Evolutionary conservation across 2,113 vertebrate species (phyloP).

Genomic region (Vireo altiloquus): DNA sequence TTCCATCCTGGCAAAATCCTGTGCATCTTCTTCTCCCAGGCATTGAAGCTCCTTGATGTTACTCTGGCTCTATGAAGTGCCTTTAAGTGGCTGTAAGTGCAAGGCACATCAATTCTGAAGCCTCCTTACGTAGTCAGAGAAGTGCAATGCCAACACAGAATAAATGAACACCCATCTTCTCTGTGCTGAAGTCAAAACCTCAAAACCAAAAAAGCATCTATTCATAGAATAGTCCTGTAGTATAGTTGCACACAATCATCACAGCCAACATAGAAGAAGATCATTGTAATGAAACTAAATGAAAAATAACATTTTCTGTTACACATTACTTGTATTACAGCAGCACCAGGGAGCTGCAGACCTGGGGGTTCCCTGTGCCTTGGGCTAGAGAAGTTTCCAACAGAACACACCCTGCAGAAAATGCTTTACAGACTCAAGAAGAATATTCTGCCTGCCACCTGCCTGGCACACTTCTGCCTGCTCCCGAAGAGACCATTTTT

Average conservation of each 20-base stretch:
- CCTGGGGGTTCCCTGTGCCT: neutral
- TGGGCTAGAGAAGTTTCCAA: neutral
- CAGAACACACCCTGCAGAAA: neutral
- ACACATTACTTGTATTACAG: neutral
- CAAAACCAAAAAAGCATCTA: neutral
- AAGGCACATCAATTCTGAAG: conserved; percentile 25
- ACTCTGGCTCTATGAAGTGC: conserved; percentile 5
- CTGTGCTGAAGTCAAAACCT: neutral
- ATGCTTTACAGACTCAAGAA: neutral
- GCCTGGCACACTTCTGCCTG: neutral
- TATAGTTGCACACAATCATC: neutral
- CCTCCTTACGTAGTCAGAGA: neutral
- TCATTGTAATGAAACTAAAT: neutral
- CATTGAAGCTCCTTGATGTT: neutral
- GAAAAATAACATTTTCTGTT: neutral
- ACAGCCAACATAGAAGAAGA: neutral
- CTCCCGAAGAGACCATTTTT: neutral
- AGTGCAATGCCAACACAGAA: neutral
- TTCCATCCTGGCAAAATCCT: neutral
- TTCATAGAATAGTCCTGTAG: neutral
- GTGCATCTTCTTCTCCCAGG: neutral
- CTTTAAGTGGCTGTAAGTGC: neutral
- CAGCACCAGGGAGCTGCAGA: neutral
- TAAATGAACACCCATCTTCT: conserved; percentile 11
- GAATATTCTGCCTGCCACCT: neutral